Conservation (phyloP, 2,888 invertebrate genomes). For the Fragum sueziense region DNA sequence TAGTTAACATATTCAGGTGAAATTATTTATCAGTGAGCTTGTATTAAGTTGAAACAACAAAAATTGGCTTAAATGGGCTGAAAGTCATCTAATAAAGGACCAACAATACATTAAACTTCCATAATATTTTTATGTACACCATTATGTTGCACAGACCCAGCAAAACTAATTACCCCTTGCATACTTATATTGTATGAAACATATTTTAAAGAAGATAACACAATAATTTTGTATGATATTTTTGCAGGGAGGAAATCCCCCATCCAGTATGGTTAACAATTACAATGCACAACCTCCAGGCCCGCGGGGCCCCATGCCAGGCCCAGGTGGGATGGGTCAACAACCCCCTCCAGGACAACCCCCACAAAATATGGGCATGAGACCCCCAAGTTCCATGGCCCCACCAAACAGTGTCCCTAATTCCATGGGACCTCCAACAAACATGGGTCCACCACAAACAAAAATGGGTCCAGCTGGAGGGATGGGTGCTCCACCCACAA, state of each 20-base stretch:
- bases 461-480: conserved; percentile 1
- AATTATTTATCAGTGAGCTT: too few relatives aligned
- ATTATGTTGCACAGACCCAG: too few relatives aligned
- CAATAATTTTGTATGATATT: too few relatives aligned
- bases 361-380: conserved; percentile 35
- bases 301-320: not conserved
- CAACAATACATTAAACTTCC: too few relatives aligned
- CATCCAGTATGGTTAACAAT: conserved; percentile 18
- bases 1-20: too few relatives aligned
- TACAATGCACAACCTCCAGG: conserved; percentile 5
- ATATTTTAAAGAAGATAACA: too few relatives aligned
- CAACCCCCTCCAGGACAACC: conserved; percentile 27
- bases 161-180: too few relatives aligned
- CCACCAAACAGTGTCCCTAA: conserved; percentile 24
- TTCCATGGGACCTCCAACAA: conserved; percentile 3
- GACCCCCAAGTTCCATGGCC: conserved; percentile 46
- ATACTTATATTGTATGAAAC: too few relatives aligned
- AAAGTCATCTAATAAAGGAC: too few relatives aligned
- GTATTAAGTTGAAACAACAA: too few relatives aligned
- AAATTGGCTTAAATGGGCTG: too few relatives aligned
- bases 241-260: conserved; percentile 44
- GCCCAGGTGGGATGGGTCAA: conserved; percentile 32
- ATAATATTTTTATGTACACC: too few relatives aligned
- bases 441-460: conserved; percentile 32
- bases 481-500: not conserved